Evolutionary conservation across 2,797 vertebrate genomes (phyloP).

Genomic region (Hemitrygon akajei): DNA sequence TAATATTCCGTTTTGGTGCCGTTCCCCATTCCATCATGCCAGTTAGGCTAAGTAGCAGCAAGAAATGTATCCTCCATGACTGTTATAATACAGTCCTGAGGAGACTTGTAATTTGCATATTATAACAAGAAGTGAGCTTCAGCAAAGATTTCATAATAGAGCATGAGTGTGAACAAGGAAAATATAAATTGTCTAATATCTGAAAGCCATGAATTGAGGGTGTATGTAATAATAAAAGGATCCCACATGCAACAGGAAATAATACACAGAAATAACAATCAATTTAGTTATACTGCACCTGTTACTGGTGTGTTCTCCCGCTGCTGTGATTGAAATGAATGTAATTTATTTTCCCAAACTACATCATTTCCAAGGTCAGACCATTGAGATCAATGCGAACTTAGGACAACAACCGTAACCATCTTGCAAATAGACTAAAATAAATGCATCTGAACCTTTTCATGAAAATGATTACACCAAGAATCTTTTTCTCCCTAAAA

Average conservation of each 20-base stretch:
- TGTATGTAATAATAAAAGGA: not conserved
- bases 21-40: not conserved
- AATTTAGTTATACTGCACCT: not conserved
- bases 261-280: not conserved
- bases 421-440: not conserved
- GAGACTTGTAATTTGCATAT: not conserved
- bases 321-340: conserved; percentile 29
- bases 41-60: not conserved
- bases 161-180: not conserved
- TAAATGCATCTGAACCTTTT: not conserved
- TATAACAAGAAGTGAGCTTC: not conserved
- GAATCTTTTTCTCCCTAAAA: not conserved
- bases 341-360: conserved; percentile 17
- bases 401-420: not conserved
- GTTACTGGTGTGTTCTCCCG: not conserved
- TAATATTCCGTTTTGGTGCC: not conserved
- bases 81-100: not conserved
- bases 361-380: conserved; percentile 1
- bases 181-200: not conserved
- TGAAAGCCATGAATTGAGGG: not conserved
- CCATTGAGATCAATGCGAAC: not conserved
- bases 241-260: not conserved
- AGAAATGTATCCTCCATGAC: not conserved
- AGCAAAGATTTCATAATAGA: not conserved
- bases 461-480: not conserved